phyloP scores from a whole-genome alignment of 2,888 invertebrate species.

The Leptodirus hochenwartii region DNA sequence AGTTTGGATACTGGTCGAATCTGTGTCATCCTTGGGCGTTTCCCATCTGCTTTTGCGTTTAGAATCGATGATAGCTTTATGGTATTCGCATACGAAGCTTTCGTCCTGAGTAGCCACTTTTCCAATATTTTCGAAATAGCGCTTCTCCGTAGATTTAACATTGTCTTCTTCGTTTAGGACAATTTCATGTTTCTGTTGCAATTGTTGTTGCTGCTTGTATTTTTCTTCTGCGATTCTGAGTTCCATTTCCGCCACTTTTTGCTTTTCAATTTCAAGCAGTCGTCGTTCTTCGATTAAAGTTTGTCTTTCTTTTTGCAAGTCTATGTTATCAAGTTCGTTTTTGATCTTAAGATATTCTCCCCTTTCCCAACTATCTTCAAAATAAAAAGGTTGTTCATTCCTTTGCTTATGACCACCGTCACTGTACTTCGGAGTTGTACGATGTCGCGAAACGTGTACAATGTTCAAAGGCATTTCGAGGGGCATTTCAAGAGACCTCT shows the following conservation, averaged over 20 bases:
- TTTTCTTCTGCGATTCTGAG: constrained; percentile 4
- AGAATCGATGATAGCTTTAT: too few relatives aligned
- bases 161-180: constrained; percentile 6
- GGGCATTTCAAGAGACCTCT: constrained; percentile 17
- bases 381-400: constrained; percentile 2
- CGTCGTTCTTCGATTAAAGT: constrained; percentile 15
- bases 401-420: neutral
- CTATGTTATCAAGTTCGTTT: constrained; percentile 11
- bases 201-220: neutral
- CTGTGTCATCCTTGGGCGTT: too few relatives aligned
- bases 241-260: constrained; percentile 13
- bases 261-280: constrained; percentile 12
- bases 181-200: constrained; percentile 1
- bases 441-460: constrained; percentile 8
- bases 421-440: constrained; percentile 1
- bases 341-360: constrained; percentile 12
- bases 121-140: too few relatives aligned
- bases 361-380: constrained; percentile 15
- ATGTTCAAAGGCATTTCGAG: constrained; percentile 12
- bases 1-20: too few relatives aligned
- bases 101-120: too few relatives aligned
- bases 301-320: constrained; percentile 12
- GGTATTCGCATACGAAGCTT: too few relatives aligned
- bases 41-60: too few relatives aligned
- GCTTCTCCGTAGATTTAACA: too few relatives aligned